phyloP scores from a whole-genome alignment of 2,113 vertebrate genomes.

The Cheirogaleus medius region DNA sequence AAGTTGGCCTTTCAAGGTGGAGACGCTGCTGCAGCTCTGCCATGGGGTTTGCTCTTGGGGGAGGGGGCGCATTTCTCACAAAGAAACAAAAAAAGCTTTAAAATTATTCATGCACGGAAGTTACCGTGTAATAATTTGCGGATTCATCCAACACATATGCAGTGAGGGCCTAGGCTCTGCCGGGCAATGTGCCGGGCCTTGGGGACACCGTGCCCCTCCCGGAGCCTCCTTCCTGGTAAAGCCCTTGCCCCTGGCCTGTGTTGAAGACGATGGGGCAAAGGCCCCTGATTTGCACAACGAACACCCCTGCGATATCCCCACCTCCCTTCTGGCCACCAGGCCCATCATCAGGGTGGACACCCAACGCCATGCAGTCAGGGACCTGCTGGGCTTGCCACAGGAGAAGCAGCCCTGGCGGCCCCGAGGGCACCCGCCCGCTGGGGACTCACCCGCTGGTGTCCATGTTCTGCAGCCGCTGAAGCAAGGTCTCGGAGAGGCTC shows the following conservation, averaged over 20 bases:
- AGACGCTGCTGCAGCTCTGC: neutral
- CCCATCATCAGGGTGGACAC: no score
- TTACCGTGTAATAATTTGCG: neutral
- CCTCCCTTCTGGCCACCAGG: no score
- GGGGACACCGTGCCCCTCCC: neutral
- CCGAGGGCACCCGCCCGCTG: rapidly evolving
- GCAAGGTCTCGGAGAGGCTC: constrained; percentile 87
- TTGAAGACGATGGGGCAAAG: neutral
- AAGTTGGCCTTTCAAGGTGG: neutral
- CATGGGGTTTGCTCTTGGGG: neutral
- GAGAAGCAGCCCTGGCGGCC: neutral
- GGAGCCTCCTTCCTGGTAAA: neutral
- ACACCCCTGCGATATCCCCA: no score
- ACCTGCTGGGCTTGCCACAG: neutral
- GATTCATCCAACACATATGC: no score
- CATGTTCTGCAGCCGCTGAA: constrained; percentile 90
- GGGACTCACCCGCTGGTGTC: constrained; percentile 90
- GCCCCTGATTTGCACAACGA: neutral
- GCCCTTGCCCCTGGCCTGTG: neutral
- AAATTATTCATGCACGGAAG: no score
- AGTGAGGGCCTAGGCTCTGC: rapidly evolving
- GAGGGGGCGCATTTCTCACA: neutral
- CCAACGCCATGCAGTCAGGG: no score
- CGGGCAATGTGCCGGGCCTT: rapidly evolving
- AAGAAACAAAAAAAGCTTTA: neutral